phyloP scores from a whole-genome alignment of 2,113 vertebrate genomes.

The Anhinga anhinga region DNA sequence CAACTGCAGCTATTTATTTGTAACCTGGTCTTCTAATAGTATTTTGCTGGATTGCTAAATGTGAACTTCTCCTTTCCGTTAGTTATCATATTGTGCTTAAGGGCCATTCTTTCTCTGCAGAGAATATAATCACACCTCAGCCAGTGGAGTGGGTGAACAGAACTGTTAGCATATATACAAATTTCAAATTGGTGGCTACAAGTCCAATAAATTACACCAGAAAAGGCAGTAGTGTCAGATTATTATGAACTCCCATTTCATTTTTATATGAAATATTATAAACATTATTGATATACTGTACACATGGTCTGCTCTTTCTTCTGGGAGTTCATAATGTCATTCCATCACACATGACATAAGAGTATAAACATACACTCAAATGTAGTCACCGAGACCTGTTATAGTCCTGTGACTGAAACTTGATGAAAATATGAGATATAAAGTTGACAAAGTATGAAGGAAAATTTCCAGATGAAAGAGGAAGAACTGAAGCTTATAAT shows the following conservation, averaged over 20 bases:
- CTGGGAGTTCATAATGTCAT: background rate
- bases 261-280: background rate
- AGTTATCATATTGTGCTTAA: background rate
- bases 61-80: background rate
- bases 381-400: background rate
- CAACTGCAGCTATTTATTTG: background rate
- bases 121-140: background rate
- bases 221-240: background rate
- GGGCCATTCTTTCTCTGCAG: background rate
- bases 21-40: background rate
- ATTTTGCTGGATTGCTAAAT: background rate
- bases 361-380: background rate
- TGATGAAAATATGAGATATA: background rate
- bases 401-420: background rate
- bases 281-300: background rate
- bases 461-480: conserved; percentile 18
- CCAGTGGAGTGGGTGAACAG: background rate
- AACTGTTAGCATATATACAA: background rate
- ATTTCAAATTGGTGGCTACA: background rate
- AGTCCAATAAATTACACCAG: background rate
- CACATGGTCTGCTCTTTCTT: background rate
- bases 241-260: background rate
- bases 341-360: background rate
- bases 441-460: conserved; percentile 4
- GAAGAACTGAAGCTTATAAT: background rate